Conservation (phyloP, 2,888 invertebrate species). For the Euproctis similis region DNA sequence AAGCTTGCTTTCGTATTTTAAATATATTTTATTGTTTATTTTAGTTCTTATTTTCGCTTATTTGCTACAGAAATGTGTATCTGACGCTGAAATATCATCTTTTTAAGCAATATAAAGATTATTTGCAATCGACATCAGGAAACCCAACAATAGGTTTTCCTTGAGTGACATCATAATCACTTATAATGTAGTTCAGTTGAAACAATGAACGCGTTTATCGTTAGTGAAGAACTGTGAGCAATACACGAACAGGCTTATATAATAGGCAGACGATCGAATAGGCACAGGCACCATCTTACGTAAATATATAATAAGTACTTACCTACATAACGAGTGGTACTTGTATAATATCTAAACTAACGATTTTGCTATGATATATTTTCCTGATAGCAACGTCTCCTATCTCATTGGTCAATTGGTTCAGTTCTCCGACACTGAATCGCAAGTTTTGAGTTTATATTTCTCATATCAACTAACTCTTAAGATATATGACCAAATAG, state of each 20-base stretch:
- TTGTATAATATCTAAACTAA: slow-evolving; percentile 48
- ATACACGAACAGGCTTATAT: slow-evolving; percentile 44
- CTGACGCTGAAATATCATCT: too few relatives aligned
- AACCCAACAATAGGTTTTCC: slow-evolving; percentile 30
- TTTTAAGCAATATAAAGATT: too few relatives aligned
- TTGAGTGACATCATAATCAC: slow-evolving; percentile 33
- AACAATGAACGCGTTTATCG: slow-evolving; percentile 29
- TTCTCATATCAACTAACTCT: too few relatives aligned
- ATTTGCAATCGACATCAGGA: slow-evolving; percentile 15
- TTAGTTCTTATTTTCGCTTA: too few relatives aligned
- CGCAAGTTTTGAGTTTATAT: too few relatives aligned
- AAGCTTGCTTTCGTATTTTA: too few relatives aligned
- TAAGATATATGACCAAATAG: too few relatives aligned
- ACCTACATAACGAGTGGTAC: slow-evolving; percentile 45
- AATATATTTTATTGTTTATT: too few relatives aligned
- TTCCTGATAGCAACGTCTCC: too few relatives aligned
- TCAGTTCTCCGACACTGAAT: too few relatives aligned
- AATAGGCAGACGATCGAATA: slow-evolving; percentile 64
- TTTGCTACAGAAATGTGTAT: too few relatives aligned
- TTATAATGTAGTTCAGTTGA: slow-evolving; percentile 27
- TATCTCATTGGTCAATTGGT: too few relatives aligned
- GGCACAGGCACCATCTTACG: slow-evolving; percentile 60
- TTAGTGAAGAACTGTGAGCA: slow-evolving; percentile 35
- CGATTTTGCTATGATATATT: slow-evolving; percentile 17
- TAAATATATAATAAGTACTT: slow-evolving; percentile 60